Evolutionary conservation across 2,113 vertebrate genomes (phyloP).

Genomic region (Mungos mungo): DNA sequence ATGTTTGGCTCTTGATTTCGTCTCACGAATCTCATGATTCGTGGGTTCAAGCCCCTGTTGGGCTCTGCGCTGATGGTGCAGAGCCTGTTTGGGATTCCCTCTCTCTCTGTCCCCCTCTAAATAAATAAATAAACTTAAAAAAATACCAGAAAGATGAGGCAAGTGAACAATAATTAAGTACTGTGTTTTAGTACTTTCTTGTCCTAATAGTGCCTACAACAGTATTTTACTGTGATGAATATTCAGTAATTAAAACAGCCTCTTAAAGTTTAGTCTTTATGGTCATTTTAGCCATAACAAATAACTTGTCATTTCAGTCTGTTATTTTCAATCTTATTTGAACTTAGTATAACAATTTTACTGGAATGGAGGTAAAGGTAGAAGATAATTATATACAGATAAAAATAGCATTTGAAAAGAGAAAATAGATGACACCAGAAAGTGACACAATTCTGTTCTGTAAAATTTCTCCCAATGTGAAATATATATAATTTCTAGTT

Average conservation of each 20-base stretch:
- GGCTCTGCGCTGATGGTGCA: no score
- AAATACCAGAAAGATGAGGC: neutral
- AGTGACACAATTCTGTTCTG: neutral
- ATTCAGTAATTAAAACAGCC: neutral
- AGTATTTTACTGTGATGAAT: neutral
- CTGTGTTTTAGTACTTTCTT: neutral
- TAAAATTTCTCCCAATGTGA: neutral
- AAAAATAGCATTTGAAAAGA: neutral
- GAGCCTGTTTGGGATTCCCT: no score
- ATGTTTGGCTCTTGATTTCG: no score
- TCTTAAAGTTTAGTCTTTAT: neutral
- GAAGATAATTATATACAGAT: neutral
- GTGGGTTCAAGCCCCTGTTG: no score
- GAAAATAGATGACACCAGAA: neutral
- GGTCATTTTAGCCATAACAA: neutral
- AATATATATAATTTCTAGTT: neutral
- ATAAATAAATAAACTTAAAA: no score
- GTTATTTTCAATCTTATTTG: conserved; percentile 46
- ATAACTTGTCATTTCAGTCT: neutral
- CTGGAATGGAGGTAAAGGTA: neutral
- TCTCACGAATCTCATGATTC: no score
- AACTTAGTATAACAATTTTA: neutral
- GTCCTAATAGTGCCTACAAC: neutral
- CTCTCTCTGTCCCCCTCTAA: no score
- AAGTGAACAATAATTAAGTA: neutral